A percentile compares a stretch with the other conserved stretches of the same genome.
phyloP scores from a whole-genome alignment of 2,888 invertebrate species.

The Polyommatus iphigenia region DNA sequence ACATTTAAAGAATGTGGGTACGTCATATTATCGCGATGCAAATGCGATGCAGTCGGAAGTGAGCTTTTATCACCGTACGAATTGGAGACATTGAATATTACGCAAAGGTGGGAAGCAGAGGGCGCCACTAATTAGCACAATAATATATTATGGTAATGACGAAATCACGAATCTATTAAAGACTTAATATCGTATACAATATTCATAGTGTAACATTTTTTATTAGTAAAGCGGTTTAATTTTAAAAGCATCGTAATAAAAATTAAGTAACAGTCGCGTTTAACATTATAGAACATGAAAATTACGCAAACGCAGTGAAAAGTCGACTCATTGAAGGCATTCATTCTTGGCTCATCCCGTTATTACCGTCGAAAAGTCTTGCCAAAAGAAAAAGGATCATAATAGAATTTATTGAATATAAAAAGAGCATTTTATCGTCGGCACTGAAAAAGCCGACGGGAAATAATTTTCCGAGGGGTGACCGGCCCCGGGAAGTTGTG shows the following conservation, averaged over 20 bases:
- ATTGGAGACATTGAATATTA: no score
- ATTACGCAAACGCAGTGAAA: constrained; percentile 48
- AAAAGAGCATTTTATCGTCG: constrained; percentile 66
- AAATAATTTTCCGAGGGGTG: constrained; percentile 71
- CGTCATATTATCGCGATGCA: no score
- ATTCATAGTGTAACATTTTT: no score
- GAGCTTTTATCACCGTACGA: no score
- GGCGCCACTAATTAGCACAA: no score
- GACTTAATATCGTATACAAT: no score
- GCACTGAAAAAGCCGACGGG: constrained; percentile 63
- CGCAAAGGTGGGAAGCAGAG: no score
- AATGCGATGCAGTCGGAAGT: no score
- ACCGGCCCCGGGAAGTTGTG: constrained; percentile 69
- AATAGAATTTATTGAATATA: constrained; percentile 71
- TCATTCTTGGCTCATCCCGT: constrained; percentile 69
- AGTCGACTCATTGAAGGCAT: constrained; percentile 67
- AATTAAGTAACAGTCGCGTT: background rate
- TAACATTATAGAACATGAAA: constrained; percentile 31
- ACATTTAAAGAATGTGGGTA: no score
- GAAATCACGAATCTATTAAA: no score
- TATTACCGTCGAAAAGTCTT: constrained; percentile 62
- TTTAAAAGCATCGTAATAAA: background rate
- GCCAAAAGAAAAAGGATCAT: constrained; percentile 69
- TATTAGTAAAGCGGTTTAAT: background rate
- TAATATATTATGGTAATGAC: no score